phyloP scores from a whole-genome alignment of 2,888 invertebrate species.

The Cactoblastis cactorum region DNA sequence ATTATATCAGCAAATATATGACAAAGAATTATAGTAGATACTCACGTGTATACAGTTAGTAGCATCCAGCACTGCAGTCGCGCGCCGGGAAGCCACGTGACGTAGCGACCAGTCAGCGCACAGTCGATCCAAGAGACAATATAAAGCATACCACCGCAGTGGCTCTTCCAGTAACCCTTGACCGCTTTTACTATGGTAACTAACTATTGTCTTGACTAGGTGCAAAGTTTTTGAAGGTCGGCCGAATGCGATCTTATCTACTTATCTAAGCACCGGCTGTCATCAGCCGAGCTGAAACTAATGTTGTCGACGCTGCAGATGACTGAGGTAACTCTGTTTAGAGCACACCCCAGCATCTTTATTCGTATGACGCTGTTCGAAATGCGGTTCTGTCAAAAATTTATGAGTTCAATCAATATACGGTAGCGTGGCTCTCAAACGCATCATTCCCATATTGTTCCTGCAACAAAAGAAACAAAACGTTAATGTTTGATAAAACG shows the following conservation, averaged over 20 bases:
- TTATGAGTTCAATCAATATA: slow-evolving; percentile 37
- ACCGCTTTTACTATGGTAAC: slow-evolving; percentile 59
- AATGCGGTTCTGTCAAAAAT: slow-evolving; percentile 39
- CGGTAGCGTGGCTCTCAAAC: slow-evolving; percentile 36
- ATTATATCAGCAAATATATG: neutral
- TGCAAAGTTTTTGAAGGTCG: slow-evolving; percentile 38
- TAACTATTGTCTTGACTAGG: slow-evolving; percentile 69
- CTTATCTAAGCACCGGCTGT: slow-evolving; percentile 77
- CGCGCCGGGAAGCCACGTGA: slow-evolving; percentile 80
- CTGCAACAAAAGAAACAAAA: slow-evolving; percentile 66
- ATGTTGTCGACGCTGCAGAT: slow-evolving; percentile 46
- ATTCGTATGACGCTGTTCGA: slow-evolving; percentile 50
- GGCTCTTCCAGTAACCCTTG: slow-evolving; percentile 53
- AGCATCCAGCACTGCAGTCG: slow-evolving; percentile 83
- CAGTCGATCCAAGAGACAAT: slow-evolving; percentile 78
- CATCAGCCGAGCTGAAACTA: slow-evolving; percentile 68
- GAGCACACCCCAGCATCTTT: slow-evolving; percentile 77
- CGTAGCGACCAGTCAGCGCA: slow-evolving; percentile 80
- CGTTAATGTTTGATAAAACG: slow-evolving; percentile 42
- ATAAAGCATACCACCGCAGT: slow-evolving; percentile 77
- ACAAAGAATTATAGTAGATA: slow-evolving; percentile 36
- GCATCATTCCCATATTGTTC: slow-evolving; percentile 63
- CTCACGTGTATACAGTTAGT: slow-evolving; percentile 85
- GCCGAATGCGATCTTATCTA: slow-evolving; percentile 41
- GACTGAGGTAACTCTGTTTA: slow-evolving; percentile 61